Evolutionary conservation across 2,888 invertebrate species (phyloP), one percentile per base, ranked within the genome.

Genomic region (Hipparchia sbordonii): DNA sequence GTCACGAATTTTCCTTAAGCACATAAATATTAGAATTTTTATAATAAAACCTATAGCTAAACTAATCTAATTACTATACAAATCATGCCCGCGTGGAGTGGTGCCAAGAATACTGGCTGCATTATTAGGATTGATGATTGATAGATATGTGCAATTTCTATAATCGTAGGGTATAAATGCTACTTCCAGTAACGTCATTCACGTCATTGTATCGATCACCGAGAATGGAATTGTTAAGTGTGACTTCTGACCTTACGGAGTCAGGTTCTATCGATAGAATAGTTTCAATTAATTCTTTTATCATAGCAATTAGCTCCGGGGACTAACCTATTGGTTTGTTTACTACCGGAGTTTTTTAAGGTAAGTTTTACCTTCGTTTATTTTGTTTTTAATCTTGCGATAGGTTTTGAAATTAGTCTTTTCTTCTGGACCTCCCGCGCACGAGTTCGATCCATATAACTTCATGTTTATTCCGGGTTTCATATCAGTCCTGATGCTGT

Each of bases 241-340:
- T 54, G 72, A 72, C 67, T 60, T 63, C 56, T 70, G 67, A 68
- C 74, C 72, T 57, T 12, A 46, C 72, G 66, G 13, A 48, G 60
- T 63, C 66, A 61, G 23, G 65, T 71, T 60, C 66, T 68, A 60
- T 60, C 46, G n/a, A 51, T n/a, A 39, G 51, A 72, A 51, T 33
- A 63, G n/a, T 61, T 67, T 61, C 9, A 51, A 61, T 52, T 65
- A 59, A 39, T 39, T 39, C 39, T 39, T 39, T 39, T 39, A 65
- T 60, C 59, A 1, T 2, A 23, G 8, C 59, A 59, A 33, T 59
- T 59, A 59, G 33, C 10, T 59, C 33, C 7, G 9, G 59, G 23
- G 23, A 9, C 33, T 13, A 13, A 33, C 10, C 59, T 33, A 59
- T 33, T 33, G 59, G 23, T 59, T 59, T 59, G 59, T 33, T 33